Evolutionary conservation across 2,113 vertebrate species (phyloP), one percentile per base, ranked within the genome.

Genomic region (Pachycephala philippinensis): DNA sequence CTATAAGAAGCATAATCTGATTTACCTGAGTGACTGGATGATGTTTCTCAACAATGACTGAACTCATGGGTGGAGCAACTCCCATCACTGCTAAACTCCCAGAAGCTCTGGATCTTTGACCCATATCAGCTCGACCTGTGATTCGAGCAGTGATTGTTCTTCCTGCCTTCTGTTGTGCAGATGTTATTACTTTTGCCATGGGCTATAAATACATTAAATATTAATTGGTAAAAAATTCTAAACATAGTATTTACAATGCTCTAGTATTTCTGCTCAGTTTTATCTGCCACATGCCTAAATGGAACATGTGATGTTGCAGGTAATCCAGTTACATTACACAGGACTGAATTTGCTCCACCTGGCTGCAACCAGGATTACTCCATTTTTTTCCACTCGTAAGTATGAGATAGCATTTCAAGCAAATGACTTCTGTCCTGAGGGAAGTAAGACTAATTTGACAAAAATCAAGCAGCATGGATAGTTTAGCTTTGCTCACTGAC

Each of bases 1-100:
- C 15, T 59, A 4, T 47, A 47, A 56, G 28, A 80, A 56, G 21
- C 27, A 19, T 28, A 69, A 83, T 80, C 40, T 49, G 56, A 96
- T 97, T 95, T 97, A 99, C 99, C 98, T 99, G 98, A 93, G 98
- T 99, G 81, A 99, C 97, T 18, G 99, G 99, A 94, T 99, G 99
- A 95, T 99, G 99, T 71, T 99, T 99, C 97, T 99, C 99, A 72
- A 99, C 98, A 47, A 99, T 90, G 37, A 99, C 97, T 11, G 99
- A 99, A 96, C 98, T 99, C 98, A 99, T 98, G 74, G 99, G 98
- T 35, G 99, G 99, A 89, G 97, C 96, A 94, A 99, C 98, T 42
- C 98, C 98, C 98, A 98, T 98, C 86, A 99, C 98, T 24, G 98
- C 97, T 75, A 99, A 96, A 88, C 96, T 98, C 72, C 98, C 96